A percentile compares a stretch with the other conserved stretches of the same genome.
phyloP scores from a whole-genome alignment of 2,888 invertebrate genomes.

The Lasiommata megera region DNA sequence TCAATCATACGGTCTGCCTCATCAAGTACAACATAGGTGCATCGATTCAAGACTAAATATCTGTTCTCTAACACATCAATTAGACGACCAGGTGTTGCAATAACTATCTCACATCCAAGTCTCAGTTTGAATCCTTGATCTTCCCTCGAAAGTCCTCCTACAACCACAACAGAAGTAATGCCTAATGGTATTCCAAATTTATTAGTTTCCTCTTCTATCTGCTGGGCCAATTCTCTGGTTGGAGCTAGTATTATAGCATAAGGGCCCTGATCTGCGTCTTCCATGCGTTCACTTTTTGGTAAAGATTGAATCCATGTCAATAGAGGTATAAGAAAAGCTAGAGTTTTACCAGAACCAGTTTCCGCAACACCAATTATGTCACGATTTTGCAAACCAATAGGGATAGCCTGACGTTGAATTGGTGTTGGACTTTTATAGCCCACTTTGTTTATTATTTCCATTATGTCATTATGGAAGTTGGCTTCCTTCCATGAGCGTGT shows the following conservation, averaged over 20 bases:
- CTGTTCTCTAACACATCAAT: conserved; percentile 99
- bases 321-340: conserved; percentile 98
- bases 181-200: conserved; percentile 97
- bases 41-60: conserved; percentile 97
- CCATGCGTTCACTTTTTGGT: conserved; percentile 96
- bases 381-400: conserved; percentile 96
- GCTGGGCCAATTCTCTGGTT: conserved; percentile 99
- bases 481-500: conserved; percentile 97
- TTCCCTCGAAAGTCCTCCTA: conserved; percentile 98
- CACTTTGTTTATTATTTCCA: conserved; percentile 96
- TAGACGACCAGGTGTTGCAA: conserved; percentile 99
- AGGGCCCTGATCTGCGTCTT: conserved; percentile 96
- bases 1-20: conserved; percentile 99
- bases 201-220: conserved; percentile 99
- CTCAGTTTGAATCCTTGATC: conserved; percentile 98
- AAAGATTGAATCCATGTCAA: conserved; percentile 98
- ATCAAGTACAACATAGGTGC: conserved; percentile 98
- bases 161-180: conserved; percentile 97
- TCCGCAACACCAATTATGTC: conserved; percentile 99
- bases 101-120: conserved; percentile 99
- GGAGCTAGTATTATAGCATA: conserved; percentile 99
- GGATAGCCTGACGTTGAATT: conserved; percentile 99
- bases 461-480: conserved; percentile 92
- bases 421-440: conserved; percentile 99
- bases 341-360: conserved; percentile 99